Evolutionary conservation across 2,797 vertebrate genomes (phyloP).

Genomic region (Alosa sapidissima): DNA sequence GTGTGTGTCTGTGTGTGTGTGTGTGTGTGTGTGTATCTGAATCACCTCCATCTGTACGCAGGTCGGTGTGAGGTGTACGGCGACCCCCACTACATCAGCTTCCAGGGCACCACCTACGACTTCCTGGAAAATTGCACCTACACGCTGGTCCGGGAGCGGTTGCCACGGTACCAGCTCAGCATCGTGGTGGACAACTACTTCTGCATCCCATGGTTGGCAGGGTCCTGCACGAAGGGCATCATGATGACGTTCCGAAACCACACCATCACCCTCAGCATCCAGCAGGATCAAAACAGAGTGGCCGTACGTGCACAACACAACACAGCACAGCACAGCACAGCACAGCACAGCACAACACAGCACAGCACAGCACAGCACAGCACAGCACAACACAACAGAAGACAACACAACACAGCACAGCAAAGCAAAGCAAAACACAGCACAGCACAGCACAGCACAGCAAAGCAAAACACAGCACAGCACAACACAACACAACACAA

Average conservation of each 20-base stretch:
- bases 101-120: not conserved
- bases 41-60: not conserved
- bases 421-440: no score
- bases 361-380: no score
- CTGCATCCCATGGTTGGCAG: conserved; percentile 22
- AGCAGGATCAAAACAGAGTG: conserved; percentile 19
- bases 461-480: no score
- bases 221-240: conserved; percentile 65
- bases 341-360: no score
- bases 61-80: not conserved
- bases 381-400: no score
- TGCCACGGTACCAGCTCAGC: conserved; percentile 55
- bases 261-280: conserved; percentile 57
- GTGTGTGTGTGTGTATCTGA: no score
- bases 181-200: conserved; percentile 70
- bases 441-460: no score
- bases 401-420: no score
- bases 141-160: conserved; percentile 66
- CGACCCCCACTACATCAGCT: not conserved
- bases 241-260: conserved; percentile 62
- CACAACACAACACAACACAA: no score
- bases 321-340: no score
- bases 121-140: conserved; percentile 62
- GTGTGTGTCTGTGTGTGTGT: no score
- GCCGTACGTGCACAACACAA: not conserved